Base-by-base conservation (phyloP, 2,113 vertebrate species). In the Melierax canorus region DNA sequence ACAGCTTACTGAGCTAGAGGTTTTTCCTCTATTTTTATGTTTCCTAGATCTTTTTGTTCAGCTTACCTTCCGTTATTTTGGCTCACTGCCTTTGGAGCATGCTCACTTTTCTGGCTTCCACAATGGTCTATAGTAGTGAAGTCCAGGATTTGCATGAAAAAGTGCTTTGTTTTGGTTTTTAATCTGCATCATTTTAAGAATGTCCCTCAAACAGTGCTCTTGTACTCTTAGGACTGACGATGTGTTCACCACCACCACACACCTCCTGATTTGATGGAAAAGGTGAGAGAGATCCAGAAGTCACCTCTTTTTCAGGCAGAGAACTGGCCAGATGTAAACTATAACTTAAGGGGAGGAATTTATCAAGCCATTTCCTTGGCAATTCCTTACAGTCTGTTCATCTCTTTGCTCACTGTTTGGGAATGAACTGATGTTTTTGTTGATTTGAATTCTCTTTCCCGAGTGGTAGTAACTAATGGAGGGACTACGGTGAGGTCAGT, bases 221-320 rank as follows among this genome's bases (percentile, higher is more conserved):
- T 43, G 45, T 12, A 1, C 27, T 11, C 16, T 14, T 5, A 43
- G 36, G 48, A 82, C 78, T 2, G 2, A 68, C 0, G 0, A 32
- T 8, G 9, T 6, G 11, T 51, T 66, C 14, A 4, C 20, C 32
- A 20, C 51, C 45, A 36, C 24, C 39, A 7, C 4, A 0, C 10
- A 41, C 5, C 34, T 60, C 43, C 58, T 50, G 20, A 20, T n/a
- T 22, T 14, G 15, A 15, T 63, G 43, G 67, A 82, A 68, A 53
- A 74, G 12, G 48, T 7, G 16, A 36, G 1, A 0, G 27, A 74
- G 38, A 66, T 55, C 11, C 23, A 27, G 27, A 55, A 43, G 30
- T 75, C 32, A 15, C 30, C 34, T 87, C 62, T 91, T 53, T 73
- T 72, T 27, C 17, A 43, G 67, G 73, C n/a, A 66, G 56, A 48